phyloP scores from a whole-genome alignment of 2,888 invertebrate species.

The Theristus sp. region DNA sequence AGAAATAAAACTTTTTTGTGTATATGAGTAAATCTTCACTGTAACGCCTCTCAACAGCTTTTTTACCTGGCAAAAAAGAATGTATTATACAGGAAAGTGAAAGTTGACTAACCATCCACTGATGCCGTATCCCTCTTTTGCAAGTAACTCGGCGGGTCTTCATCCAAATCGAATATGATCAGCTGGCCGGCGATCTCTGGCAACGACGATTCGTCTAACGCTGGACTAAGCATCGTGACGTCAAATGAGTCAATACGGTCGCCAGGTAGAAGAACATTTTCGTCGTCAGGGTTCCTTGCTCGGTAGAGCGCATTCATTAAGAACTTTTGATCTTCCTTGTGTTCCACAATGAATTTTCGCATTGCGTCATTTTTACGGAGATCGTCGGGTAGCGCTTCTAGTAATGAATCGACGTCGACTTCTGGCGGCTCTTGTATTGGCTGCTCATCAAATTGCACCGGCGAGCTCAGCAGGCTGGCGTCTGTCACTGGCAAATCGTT shows the following conservation, averaged over 20 bases:
- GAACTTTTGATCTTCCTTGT: neutral
- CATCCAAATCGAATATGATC: constrained; percentile 26
- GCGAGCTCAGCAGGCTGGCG: too few species aligned
- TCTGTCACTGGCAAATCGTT: neutral
- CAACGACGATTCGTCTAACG: neutral
- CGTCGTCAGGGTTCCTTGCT: neutral
- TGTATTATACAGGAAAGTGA: too few species aligned
- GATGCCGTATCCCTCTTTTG: too few species aligned
- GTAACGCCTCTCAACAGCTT: too few species aligned
- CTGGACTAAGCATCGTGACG: neutral
- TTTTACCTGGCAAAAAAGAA: too few species aligned
- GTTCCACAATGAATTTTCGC: neutral
- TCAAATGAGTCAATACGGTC: neutral
- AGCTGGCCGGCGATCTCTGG: constrained; percentile 26
- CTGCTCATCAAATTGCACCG: too few species aligned
- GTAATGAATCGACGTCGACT: neutral
- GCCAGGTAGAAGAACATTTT: neutral
- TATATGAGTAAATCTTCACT: too few species aligned
- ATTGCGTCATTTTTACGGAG: neutral
- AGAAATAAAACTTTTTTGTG: too few species aligned
- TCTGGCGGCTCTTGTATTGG: too few species aligned
- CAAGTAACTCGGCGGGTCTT: constrained; percentile 27
- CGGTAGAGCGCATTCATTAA: neutral
- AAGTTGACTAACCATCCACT: too few species aligned
- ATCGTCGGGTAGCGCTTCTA: neutral